Base-by-base conservation (phyloP, 2,797 vertebrate genomes). In the Centropyge bicolor region DNA sequence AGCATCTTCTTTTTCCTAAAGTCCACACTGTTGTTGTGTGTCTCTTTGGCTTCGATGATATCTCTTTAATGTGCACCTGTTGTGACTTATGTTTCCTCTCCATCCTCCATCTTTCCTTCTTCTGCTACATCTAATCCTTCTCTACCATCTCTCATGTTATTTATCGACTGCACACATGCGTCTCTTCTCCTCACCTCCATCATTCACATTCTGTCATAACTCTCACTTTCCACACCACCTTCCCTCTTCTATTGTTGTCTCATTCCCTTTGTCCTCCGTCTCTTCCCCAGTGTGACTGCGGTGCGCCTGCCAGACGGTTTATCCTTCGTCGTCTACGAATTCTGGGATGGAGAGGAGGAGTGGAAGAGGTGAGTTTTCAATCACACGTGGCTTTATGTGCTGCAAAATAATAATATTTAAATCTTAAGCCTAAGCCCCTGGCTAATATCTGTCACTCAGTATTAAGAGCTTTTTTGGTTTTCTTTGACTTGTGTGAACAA, bases 311-410 rank as follows among this genome's bases (percentile, higher is more conserved):
- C 96, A 0, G 98, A 99, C 0, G 97, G 96, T 24, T 86, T 97
- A 81, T 98, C 97, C 89, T 99, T 99, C 22, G 97, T 99, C 3
- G 52, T 99, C 84, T 99, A 99, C 0, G 97, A 99, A 92, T 99
- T 99, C 95, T 99, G 98, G 98, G 98, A 98, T 72, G 97, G 96
- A 0, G 97, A 99, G 77, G 97, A 97, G 48, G 97, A 97, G 73
- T 99, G 97, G 98, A 99, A 97, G 91, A 97, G 97, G 98, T 99
- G 88, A 88, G 90, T 78, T 63, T 80, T 62, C 56, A 74, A 13
- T 69, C 6, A 51, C 43, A 38, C 61, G 20, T 48, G 46, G 27
- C 36, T 72, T 66, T 1, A 19, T 27, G 11, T 43, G 19, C 10
- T 35, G 24, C n/a, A 40, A 20, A 35, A 40, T 24, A 62, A 62